phyloP scores from a whole-genome alignment of 2,113 vertebrate species.

The Cephalopterus ornatus region DNA sequence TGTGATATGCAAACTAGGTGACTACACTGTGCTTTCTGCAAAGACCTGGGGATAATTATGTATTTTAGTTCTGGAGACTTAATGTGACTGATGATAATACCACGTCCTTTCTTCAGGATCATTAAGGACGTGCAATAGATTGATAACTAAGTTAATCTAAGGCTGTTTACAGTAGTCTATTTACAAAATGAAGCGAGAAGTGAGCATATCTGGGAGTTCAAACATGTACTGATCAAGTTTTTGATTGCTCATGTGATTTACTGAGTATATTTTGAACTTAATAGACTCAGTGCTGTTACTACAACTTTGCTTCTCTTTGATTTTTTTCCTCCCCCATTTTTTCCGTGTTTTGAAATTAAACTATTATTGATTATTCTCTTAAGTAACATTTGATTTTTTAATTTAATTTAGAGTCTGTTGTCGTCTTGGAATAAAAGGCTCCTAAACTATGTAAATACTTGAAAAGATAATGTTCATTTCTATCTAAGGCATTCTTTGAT shows the following conservation, averaged over 20 bases:
- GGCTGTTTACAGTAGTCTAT: not conserved
- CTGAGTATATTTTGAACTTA: not conserved
- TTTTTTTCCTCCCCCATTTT: not conserved
- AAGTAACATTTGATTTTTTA: not conserved
- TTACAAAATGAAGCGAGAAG: not conserved
- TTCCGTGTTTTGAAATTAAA: not conserved
- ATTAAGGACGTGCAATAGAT: not conserved
- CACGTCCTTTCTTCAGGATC: not conserved
- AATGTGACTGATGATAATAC: not conserved
- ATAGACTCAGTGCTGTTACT: not conserved
- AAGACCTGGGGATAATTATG: not conserved
- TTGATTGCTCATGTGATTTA: not conserved
- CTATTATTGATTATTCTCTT: not conserved
- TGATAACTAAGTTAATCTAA: not conserved
- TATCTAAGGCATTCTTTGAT: not conserved
- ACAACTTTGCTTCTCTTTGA: not conserved
- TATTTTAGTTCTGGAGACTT: not conserved
- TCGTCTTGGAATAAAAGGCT: not conserved
- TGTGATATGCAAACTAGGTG: not conserved
- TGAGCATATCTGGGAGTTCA: not conserved
- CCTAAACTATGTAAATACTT: not conserved
- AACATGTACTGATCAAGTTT: not conserved
- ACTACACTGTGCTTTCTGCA: not conserved
- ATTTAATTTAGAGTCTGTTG: not conserved
- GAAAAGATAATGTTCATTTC: not conserved